phyloP scores from a whole-genome alignment of 37 sponge, comb jelly and placozoan species.

The Bolinopsis microptera region DNA sequence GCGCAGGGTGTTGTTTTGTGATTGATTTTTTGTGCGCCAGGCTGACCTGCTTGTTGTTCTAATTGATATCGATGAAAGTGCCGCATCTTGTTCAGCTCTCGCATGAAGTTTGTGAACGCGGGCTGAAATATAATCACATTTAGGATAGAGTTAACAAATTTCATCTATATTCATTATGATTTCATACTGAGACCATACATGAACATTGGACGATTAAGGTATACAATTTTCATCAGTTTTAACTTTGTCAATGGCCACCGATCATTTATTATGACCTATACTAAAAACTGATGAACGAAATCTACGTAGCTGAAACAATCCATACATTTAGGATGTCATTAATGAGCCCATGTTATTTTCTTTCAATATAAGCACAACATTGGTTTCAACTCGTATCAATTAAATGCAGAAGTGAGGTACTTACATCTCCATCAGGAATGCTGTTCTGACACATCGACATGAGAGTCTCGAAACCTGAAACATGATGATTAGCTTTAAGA shows the following conservation, averaged over 20 bases:
- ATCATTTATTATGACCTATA: no score
- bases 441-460: constrained; percentile 58
- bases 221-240: no score
- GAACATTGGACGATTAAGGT: no score
- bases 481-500: background rate
- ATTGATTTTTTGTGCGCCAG: background rate
- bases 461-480: constrained; percentile 29
- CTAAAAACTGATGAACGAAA: no score
- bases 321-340: no score
- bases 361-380: no score
- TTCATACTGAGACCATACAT: no score
- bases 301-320: no score
- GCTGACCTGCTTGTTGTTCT: background rate
- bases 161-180: no score
- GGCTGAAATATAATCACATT: constrained; percentile 16
- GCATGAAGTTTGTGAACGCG: constrained; percentile 58
- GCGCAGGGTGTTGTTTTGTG: background rate
- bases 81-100: constrained; percentile 62
- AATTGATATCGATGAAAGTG: constrained; percentile 27
- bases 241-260: no score
- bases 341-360: no score
- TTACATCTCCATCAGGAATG: constrained; percentile 19
- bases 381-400: no score
- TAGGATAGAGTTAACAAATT: background rate
- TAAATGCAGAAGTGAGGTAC: background rate